These are phyloP conservation scores for Ataeniobius toweri DNA, from an alignment of 2,797 vertebrate genomes.

Conservation along the genomic window DNA sequence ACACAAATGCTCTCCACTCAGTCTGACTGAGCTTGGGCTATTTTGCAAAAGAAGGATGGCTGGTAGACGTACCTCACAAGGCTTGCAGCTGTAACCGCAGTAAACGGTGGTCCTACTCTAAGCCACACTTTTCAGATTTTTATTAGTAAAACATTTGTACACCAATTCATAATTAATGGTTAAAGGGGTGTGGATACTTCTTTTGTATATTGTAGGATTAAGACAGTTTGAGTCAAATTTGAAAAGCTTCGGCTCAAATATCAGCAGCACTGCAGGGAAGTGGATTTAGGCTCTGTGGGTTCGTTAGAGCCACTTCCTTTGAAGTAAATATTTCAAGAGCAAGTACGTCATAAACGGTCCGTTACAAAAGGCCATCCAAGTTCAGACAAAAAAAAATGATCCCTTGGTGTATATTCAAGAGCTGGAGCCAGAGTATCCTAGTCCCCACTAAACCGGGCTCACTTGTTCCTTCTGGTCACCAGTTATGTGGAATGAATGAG, in stretches of 20 bases:
- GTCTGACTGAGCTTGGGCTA: neutral
- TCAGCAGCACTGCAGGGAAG: neutral
- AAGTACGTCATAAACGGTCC: slow-evolving; percentile 34
- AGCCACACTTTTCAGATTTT: no score
- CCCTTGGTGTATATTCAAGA: slow-evolving; percentile 24
- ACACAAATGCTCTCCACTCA: neutral
- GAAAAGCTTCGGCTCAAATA: neutral
- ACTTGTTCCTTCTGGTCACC: slow-evolving; percentile 16
- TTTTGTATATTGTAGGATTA: neutral
- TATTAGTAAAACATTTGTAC: neutral
- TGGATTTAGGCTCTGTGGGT: neutral
- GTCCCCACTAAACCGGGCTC: neutral
- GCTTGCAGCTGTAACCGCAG: neutral
- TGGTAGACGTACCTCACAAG: neutral
- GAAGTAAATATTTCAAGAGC: slow-evolving; percentile 20
- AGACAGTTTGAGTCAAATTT: slow-evolving; percentile 7
- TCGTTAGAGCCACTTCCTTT: slow-evolving; percentile 5
- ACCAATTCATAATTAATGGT: neutral
- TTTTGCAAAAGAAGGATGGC: neutral
- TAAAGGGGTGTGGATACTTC: no score
- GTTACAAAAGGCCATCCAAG: slow-evolving; percentile 15
- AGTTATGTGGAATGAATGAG: neutral
- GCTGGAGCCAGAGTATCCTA: neutral
- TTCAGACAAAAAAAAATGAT: slow-evolving; percentile 11
- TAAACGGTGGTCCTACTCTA: no score